Conservation (phyloP, 1,140 invertebrate species). For the Ips nitidus region DNA sequence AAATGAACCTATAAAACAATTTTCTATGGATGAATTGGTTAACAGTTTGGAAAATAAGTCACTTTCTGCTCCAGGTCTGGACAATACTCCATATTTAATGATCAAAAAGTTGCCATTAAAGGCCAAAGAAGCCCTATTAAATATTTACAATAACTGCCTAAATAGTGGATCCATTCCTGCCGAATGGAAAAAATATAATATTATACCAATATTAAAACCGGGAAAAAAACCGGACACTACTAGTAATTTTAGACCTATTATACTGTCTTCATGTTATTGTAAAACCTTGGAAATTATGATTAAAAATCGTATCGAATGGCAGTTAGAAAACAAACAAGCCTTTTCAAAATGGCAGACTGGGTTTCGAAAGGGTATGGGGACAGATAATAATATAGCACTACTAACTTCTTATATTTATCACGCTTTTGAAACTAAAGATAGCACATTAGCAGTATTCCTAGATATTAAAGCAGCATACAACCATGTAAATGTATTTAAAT, state of each 20-base stretch:
- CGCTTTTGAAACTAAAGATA: neutral
- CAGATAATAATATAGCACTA: neutral
- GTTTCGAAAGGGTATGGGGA: neutral
- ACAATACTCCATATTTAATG: no score
- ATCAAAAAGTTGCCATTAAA: no score
- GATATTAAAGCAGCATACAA: neutral
- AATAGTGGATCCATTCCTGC: neutral
- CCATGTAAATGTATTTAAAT: neutral
- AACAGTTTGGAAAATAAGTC: neutral
- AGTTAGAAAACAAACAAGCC: neutral
- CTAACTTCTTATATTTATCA: neutral
- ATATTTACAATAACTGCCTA: neutral
- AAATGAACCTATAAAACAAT: neutral
- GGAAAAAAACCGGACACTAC: no score
- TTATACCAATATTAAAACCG: no score
- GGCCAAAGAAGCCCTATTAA: no score
- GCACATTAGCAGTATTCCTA: neutral
- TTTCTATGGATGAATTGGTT: neutral
- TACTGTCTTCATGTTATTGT: no score
- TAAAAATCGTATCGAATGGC: neutral
- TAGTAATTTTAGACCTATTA: no score
- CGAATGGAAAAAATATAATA: neutral
- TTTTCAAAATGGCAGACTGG: neutral
- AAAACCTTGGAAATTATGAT: neutral
- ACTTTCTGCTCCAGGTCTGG: neutral